Evolutionary conservation across 2,797 vertebrate species (phyloP), one percentile per base, ranked within the genome.

Genomic region (Echiichthys vipera): DNA sequence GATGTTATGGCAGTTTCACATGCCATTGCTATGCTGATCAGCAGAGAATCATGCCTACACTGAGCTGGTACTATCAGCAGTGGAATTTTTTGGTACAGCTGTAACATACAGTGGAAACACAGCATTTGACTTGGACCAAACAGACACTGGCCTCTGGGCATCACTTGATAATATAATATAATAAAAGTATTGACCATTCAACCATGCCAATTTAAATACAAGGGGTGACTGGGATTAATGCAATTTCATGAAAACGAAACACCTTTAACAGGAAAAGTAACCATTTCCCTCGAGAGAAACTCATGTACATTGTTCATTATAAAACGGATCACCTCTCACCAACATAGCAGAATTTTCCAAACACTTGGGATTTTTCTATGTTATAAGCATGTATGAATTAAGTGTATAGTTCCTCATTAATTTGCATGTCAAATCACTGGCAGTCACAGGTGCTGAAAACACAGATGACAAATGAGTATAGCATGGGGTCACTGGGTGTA

Each of bases 401-500:
- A 32, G 40, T 40, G 29, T 55, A 30, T 12, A 32, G 51, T 54
- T 57, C 45, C 47, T 45, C 36, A 67, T 57, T 22, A 37, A 51
- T 43, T 25, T 43, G 57, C 51, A 56, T 24, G 25, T 65, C 53
- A n/a, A 8, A 8, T 37, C 53, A 51, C 43, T 66, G 32, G 61
- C 45, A 74, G 42, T 18, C 42, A 63, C 47, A 37, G 30, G 29
- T 56, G 65, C 42, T 45, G 39, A 74, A 83, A 74, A 71, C 67
- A 79, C 1, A 0, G 45, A 54, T 71, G 58, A 73, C 32, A 71
- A 65, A 87, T 58, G 57, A 69, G 27, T 8, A 2, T 4, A 67
- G 20, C 56, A n/a, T 4, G 0, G 18, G 65, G 57, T 78, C 74
- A 69, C 37, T 12, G 24, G 40, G 20, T 66, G 14, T 59, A 95